phyloP scores from a whole-genome alignment of 2,113 vertebrate genomes.

The Megaceryle torquata region DNA sequence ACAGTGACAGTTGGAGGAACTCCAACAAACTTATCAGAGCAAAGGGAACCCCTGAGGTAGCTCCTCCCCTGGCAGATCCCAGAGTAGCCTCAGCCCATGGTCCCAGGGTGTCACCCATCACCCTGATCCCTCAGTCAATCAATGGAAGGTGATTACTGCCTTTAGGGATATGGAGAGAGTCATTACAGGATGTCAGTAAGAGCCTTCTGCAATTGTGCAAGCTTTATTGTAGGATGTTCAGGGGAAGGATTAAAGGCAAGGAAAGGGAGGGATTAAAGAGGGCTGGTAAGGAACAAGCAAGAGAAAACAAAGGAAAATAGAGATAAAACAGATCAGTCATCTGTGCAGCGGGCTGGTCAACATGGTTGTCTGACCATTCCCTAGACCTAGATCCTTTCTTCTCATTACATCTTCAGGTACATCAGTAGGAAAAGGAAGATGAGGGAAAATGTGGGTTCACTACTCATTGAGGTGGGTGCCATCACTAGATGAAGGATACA shows the following conservation, averaged over 20 bases:
- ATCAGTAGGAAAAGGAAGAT: no score
- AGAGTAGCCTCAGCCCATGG: background rate
- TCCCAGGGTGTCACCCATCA: background rate
- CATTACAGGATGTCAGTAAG: background rate
- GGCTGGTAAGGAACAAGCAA: background rate
- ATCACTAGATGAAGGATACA: no score
- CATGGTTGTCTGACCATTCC: background rate
- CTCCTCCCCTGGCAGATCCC: fast-evolving
- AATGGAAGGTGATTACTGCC: background rate
- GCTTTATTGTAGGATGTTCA: background rate
- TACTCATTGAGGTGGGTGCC: no score
- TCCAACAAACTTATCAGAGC: background rate
- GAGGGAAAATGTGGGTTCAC: no score
- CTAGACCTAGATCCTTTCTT: background rate
- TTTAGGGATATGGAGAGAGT: background rate
- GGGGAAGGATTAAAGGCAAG: background rate
- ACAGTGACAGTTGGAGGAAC: background rate
- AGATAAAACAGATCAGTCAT: background rate
- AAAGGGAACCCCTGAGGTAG: fast-evolving
- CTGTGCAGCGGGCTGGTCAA: no score
- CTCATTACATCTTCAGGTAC: background rate
- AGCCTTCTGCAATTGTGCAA: background rate
- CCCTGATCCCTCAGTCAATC: background rate
- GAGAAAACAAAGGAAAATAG: background rate
- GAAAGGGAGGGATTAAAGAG: background rate